These are phyloP conservation scores for Heterotis niloticus DNA, from an alignment of 2,113 vertebrate genomes.

Conservation along the genomic window DNA sequence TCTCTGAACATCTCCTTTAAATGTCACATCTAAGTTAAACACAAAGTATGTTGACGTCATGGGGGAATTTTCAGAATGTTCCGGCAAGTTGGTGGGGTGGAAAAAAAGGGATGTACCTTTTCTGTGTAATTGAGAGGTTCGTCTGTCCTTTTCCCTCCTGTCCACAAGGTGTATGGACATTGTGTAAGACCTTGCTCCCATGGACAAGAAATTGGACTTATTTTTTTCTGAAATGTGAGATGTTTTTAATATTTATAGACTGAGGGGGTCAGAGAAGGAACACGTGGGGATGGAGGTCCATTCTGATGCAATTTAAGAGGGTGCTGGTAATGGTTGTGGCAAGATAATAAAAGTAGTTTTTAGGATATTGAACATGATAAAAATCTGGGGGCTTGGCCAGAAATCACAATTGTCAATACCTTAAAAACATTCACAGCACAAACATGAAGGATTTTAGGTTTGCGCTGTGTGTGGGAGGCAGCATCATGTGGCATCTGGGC, in stretches of 20 bases:
- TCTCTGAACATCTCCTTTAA: neutral
- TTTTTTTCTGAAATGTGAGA: slow-evolving; percentile 19
- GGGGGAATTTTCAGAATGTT: slow-evolving; percentile 17
- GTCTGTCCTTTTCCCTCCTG: neutral
- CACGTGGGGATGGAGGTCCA: neutral
- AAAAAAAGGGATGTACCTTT: slow-evolving; percentile 3
- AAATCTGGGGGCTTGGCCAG: too few species aligned
- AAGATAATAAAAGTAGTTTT: too few species aligned
- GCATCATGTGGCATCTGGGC: too few species aligned
- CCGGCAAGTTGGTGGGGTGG: neutral
- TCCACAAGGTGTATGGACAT: slow-evolving; percentile 4
- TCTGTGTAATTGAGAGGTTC: slow-evolving; percentile 3
- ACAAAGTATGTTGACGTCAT: neutral
- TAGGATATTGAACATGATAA: too few species aligned
- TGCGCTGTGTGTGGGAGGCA: too few species aligned
- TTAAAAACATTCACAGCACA: too few species aligned
- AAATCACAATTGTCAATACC: too few species aligned
- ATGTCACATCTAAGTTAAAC: slow-evolving; percentile 14
- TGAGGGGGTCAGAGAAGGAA: neutral
- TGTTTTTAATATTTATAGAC: slow-evolving; percentile 14
- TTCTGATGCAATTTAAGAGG: too few species aligned
- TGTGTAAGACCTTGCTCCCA: neutral
- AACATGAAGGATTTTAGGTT: too few species aligned
- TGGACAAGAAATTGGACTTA: slow-evolving; percentile 3
- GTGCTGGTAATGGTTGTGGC: too few species aligned